Evolutionary conservation across 2,113 vertebrate species (phyloP), one percentile per base, ranked within the genome.

Genomic region (Bothrops jararaca): DNA sequence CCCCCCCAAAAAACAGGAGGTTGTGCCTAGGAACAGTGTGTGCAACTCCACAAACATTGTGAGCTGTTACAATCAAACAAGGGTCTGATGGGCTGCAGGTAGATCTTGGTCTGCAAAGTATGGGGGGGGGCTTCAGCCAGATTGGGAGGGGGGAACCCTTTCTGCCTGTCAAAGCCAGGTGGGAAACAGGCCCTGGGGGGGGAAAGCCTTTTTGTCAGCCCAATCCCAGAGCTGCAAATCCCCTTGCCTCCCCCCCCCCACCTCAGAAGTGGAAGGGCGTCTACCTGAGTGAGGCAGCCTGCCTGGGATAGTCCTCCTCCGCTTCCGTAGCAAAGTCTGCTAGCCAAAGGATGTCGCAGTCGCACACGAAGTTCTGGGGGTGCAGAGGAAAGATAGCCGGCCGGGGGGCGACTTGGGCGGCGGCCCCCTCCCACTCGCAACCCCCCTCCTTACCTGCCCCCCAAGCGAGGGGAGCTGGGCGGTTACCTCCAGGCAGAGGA

Each of bases 221-320:
- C 8, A 3, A 4, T 18, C 8, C 89, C 64, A 2, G 4, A 58
- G 57, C 22, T 23, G 57, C 57, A 24, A 23, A 23, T 8, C 23
- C 57, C 22, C 57, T 9, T 3, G 6, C 22, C 57, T 23, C 57
- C 52, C 0, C n/a, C n/a, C 9, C 52, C 52, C 52, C 24, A 0
- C n/a, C 18, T 11, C 8, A 7, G 22, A 8, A 23, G 42, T 0
- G 42, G 42, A 45, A 50, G 45, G 45, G 39, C 12, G n/a, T 12
- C 0, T 88, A 89, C 92, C 92, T 92, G n/a, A n/a, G 92, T 1
- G 92, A 89, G 53, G 92, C 5, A 4, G 88, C 92, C 69, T n/a
- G 88, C 10, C 34, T 85, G 0, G 92, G 92, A 3, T 10, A 50
- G 4, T 89, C 87, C 1, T 57, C 89, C 89, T 56, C 52, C 11